Evolutionary conservation across 2,113 vertebrate genomes (phyloP), one percentile per base, ranked within the genome.

Genomic region (Chaetorhynchus papuensis): DNA sequence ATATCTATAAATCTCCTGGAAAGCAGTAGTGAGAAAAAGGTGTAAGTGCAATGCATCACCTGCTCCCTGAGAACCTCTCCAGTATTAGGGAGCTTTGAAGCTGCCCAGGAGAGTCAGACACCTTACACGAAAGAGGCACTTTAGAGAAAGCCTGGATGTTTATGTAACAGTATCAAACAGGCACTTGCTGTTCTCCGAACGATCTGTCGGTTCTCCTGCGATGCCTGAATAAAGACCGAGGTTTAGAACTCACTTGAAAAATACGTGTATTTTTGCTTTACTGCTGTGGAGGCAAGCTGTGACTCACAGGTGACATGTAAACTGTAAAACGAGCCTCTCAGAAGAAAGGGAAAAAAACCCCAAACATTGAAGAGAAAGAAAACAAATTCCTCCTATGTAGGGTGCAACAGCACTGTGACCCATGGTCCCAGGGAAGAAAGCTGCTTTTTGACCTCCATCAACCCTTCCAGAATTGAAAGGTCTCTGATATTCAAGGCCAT

Each of bases 151-250:
- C 26, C 64, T 74, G 31, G 13, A 19, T 44, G n/a, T 59, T 89
- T 52, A 30, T 16, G 35, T 19, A 69, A 56, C 41, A 44, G n/a
- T 22, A 49, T 78, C 45, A 66, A 61, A 70, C 8, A 28, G 70
- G 57, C 0, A 0, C 39, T 60, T 39, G 49, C 74, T 64, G 23
- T 21, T 65, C 65, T 72, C 39, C 5, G 0, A 76, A 42, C 0
- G 5, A 28, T 22, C 39, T 57, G 63, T 30, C 61, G 28, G 33
- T 23, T 72, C 53, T 93, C 15, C 47, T 15, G 20, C 72, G 35
- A 42, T 11, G 18, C 11, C 64, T 28, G 44, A 60, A 42, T 13
- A 13, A 81, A 83, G 26, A 13, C 13, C 2, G 2, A 91, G 31
- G 31, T 89, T 80, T 76, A 71, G 53, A 71, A 83, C 27, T 56